phyloP scores from a whole-genome alignment of 2,113 vertebrate species.

The Cathartes aura region DNA sequence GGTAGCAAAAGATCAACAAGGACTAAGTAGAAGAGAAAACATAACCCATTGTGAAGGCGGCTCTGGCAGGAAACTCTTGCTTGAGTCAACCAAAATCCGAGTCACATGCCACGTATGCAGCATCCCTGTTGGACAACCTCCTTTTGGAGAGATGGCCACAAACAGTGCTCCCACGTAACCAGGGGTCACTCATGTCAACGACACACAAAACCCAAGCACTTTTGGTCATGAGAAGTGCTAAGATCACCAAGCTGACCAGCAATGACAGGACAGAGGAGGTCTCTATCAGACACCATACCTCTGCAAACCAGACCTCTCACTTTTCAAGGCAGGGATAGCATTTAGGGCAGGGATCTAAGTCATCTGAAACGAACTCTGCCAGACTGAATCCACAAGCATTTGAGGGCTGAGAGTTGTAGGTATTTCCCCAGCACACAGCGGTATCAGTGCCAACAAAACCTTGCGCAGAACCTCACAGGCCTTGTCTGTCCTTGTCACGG shows the following conservation, averaged over 20 bases:
- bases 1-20: background rate
- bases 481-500: background rate
- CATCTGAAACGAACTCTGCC: background rate
- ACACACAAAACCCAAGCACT: background rate
- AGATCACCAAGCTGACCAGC: background rate
- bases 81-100: background rate
- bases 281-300: background rate
- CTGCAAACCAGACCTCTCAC: background rate
- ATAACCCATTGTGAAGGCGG: background rate
- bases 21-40: background rate
- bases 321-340: background rate
- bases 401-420: background rate
- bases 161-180: background rate
- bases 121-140: background rate
- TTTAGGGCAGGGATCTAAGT: background rate
- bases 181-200: background rate
- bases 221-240: background rate
- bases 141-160: background rate
- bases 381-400: background rate
- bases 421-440: background rate
- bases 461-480: background rate
- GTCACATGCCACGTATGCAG: rapidly evolving
- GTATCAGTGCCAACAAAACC: background rate
- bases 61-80: background rate
- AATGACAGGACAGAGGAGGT: background rate